Evolutionary conservation across 2,888 invertebrate species (phyloP), one percentile per base, ranked within the genome.

Genomic region (Coleophora deauratella): DNA sequence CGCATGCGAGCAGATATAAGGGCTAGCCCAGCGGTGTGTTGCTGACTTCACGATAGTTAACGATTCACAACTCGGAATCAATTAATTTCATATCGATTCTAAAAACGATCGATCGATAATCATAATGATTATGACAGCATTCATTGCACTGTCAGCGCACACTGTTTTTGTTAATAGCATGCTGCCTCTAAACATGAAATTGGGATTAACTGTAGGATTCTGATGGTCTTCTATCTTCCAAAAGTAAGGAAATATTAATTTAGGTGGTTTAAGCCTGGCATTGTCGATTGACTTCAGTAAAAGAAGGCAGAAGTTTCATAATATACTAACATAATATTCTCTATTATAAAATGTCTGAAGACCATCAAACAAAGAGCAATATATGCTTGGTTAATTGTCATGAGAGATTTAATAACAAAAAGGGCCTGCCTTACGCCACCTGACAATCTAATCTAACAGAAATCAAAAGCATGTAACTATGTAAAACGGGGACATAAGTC

Each of bases 1-100:
- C 86, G 79, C 86, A 86, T 86, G 86, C 84, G 74, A 72, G 76
- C 79, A 75, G 82, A 76, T 74, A 76, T 75, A 72, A 76, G 64
- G 86, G 84, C 76, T 82, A 84, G 66, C 67, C 67, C 66, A 66
- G 71, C 65, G 76, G 79, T 85, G 84, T 85, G 84, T 79, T 72
- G 80, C 84, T 82, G 84, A 78, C 75, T 66, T 65, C 60, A 59
- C 55, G 50, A 52, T 60, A 41, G 13, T 33, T 55, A 61, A 59
- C 54, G 42, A 52, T 58, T 21, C 57, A 42, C 39, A 44, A 51
- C 57, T 54, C 59, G 55, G 59, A 57, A 21, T 21, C 21, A 21
- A 21, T 21, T 3, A 21, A 21, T n/a, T n/a, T n/a, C n/a, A 6
- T 21, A 21, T 21, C 6, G 21, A 21, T 21, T 21, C 21, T 21